These are phyloP conservation scores for Thera obeliscata DNA, from an alignment of 2,888 invertebrate species.

Conservation along the genomic window DNA sequence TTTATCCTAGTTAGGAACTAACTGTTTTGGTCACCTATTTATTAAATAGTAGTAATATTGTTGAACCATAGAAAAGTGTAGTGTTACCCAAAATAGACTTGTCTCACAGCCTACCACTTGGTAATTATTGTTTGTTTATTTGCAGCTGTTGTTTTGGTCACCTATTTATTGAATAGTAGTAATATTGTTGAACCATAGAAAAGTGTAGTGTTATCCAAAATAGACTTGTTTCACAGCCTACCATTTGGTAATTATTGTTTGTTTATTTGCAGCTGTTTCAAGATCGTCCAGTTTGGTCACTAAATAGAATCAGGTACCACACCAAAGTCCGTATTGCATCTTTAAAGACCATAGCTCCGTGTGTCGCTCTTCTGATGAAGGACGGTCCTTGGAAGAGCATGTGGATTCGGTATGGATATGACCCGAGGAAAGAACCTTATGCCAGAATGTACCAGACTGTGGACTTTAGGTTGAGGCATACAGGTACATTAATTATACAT, in stretches of 20 bases:
- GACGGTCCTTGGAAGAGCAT: constrained; percentile 97
- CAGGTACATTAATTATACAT: constrained; percentile 68
- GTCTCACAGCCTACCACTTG: too few relatives aligned
- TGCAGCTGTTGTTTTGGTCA: constrained; percentile 91
- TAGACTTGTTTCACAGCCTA: too few relatives aligned
- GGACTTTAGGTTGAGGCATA: constrained; percentile 90
- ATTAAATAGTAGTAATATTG: too few relatives aligned
- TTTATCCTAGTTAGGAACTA: too few relatives aligned
- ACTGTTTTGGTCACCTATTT: too few relatives aligned
- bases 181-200: too few relatives aligned
- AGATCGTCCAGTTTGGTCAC: constrained; percentile 95
- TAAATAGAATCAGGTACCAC: constrained; percentile 88
- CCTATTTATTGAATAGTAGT: too few relatives aligned
- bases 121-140: too few relatives aligned
- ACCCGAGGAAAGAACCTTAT: constrained; percentile 92
- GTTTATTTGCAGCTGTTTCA: constrained; percentile 87
- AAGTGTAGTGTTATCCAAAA: too few relatives aligned
- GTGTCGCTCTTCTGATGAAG: constrained; percentile 92
- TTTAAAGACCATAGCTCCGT: constrained; percentile 91
- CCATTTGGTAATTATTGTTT: constrained; percentile 4
- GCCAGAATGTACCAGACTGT: constrained; percentile 94
- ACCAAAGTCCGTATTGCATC: constrained; percentile 86
- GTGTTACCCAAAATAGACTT: too few relatives aligned
- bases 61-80: too few relatives aligned
- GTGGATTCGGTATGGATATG: constrained; percentile 96